Evolutionary conservation across 1,140 invertebrate species (phyloP).

Genomic region (Paraescarpia echinospica): DNA sequence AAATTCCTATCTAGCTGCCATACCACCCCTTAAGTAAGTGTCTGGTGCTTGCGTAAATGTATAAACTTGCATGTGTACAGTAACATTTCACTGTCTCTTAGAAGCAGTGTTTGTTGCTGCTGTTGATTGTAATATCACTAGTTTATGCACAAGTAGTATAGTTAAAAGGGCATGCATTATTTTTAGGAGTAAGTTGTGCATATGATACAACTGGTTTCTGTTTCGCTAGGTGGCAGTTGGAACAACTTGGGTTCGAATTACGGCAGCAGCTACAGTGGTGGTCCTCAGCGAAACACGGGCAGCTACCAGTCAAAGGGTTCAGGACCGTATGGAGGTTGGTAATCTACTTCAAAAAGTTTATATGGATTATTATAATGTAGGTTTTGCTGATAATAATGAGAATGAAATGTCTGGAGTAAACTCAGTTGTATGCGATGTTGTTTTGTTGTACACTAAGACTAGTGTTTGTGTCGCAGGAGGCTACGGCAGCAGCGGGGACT

Average conservation of each 20-base stretch:
- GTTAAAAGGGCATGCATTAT: not conserved
- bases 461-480: not conserved
- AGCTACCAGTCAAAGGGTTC: not conserved
- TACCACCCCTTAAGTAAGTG: too few species aligned
- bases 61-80: not conserved
- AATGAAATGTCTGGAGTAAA: too few species aligned
- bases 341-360: not conserved
- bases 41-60: too few species aligned
- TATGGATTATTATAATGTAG: too few species aligned
- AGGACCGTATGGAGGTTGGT: not conserved
- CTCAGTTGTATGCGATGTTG: too few species aligned
- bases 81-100: not conserved
- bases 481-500: not conserved
- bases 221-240: not conserved
- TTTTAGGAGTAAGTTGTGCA: slow-evolving; percentile 12
- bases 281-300: not conserved
- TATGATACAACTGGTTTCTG: not conserved
- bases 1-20: too few species aligned
- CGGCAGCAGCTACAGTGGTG: not conserved
- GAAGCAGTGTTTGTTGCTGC: not conserved
- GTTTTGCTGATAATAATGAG: too few species aligned
- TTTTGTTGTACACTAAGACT: not conserved
- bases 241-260: not conserved
- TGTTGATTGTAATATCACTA: not conserved
- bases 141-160: not conserved